Evolutionary conservation across 2,113 vertebrate species (phyloP).

Genomic region (Sphaerodactylus townsendi): DNA sequence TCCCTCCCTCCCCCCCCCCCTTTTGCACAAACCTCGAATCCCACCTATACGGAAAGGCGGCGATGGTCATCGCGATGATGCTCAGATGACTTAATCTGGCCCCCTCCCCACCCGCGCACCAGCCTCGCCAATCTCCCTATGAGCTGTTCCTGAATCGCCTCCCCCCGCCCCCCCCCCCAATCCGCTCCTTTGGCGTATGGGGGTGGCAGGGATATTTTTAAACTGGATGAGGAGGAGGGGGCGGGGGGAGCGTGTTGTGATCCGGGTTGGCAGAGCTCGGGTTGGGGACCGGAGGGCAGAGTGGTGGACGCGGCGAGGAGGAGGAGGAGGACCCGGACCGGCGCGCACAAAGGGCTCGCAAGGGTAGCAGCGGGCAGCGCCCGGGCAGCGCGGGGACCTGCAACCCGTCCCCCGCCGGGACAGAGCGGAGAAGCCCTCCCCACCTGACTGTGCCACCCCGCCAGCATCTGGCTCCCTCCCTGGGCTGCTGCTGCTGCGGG

Average conservation of each 20-base stretch:
- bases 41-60: neutral
- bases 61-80: neutral
- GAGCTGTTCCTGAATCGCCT: neutral
- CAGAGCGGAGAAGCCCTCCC: neutral
- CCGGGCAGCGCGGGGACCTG: neutral
- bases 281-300: neutral
- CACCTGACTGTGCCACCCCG: neutral
- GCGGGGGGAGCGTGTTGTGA: neutral
- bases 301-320: neutral
- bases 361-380: conserved; percentile 9
- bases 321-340: neutral
- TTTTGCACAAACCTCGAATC: neutral
- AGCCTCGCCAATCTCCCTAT: no score
- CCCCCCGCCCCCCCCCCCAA: neutral
- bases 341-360: conserved; percentile 25
- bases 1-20: no score
- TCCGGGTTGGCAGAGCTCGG: neutral
- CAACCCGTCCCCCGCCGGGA: neutral
- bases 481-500: neutral
- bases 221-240: neutral
- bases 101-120: neutral
- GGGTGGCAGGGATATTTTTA: neutral
- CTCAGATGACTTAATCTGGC: neutral
- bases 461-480: conserved; percentile 3
- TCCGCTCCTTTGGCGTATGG: neutral